Evolutionary conservation across 2,113 vertebrate genomes (phyloP).

Genomic region (Larimichthys crocea): DNA sequence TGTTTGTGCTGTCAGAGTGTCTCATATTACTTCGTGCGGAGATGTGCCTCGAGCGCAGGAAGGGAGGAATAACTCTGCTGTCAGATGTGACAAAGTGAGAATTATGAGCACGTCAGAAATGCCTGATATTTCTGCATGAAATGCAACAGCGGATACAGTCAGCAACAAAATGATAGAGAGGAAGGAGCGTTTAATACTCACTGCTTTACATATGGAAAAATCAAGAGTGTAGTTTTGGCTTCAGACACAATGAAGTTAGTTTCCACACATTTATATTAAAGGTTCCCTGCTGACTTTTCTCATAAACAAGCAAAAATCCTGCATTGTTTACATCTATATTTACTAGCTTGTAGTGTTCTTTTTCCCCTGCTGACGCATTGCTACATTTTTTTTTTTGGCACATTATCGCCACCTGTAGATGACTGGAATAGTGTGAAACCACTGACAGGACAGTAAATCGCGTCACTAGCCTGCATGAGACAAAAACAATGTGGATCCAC

Average conservation of each 20-base stretch:
- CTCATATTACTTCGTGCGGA: conserved; percentile 58
- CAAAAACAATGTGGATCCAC: not conserved
- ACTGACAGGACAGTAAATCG: not conserved
- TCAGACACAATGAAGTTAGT: not conserved
- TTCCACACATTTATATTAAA: not conserved
- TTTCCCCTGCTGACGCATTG: not conserved
- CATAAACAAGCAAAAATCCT: not conserved
- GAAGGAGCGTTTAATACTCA: not conserved
- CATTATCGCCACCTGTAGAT: conserved; percentile 28
- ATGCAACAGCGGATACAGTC: conserved; percentile 30
- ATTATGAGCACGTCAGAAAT: conserved; percentile 53
- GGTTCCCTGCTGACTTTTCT: not conserved
- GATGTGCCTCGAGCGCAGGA: conserved; percentile 55
- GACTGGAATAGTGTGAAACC: not conserved
- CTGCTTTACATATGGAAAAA: conserved; percentile 24
- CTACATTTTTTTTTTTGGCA: not conserved
- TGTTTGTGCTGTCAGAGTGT: conserved; percentile 50
- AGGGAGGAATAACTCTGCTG: conserved; percentile 63
- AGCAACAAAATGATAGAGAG: conserved; percentile 29
- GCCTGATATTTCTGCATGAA: conserved; percentile 46
- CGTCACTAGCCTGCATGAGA: not conserved
- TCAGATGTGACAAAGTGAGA: conserved; percentile 69
- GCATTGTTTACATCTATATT: not conserved
- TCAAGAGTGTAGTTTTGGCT: not conserved
- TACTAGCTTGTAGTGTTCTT: not conserved